These are phyloP conservation scores for Adelosebastes latens DNA, from an alignment of 2,797 vertebrate genomes.

Conservation along the genomic window DNA sequence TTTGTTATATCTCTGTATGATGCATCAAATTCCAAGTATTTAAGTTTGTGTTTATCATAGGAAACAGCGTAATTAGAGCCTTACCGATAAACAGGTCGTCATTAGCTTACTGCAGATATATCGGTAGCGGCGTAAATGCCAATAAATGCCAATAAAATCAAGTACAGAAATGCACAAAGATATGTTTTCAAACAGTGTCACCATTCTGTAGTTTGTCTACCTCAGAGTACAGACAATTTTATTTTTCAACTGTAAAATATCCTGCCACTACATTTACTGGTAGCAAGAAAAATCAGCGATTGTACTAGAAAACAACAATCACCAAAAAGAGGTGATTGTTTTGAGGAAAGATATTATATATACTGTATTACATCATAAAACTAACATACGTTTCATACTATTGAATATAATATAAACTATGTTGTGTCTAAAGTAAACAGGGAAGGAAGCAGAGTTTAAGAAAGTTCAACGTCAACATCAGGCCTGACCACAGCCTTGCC, in stretches of 20 bases:
- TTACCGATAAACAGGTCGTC: accelerated
- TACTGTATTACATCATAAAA: neutral
- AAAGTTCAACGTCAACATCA: slow-evolving; percentile 39
- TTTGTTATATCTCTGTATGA: no score
- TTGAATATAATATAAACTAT: neutral
- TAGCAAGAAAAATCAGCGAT: neutral
- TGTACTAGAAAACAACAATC: neutral
- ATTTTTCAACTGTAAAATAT: no score
- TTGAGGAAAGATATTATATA: neutral
- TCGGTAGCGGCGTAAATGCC: neutral
- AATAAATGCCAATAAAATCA: neutral
- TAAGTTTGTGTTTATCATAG: no score
- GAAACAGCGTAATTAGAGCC: neutral
- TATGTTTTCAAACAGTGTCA: neutral
- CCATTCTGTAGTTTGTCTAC: neutral
- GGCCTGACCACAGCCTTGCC: neutral
- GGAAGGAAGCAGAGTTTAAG: neutral
- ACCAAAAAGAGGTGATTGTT: neutral
- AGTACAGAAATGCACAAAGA: neutral
- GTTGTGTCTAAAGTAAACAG: no score
- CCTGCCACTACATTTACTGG: no score
- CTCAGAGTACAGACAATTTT: no score
- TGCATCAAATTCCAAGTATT: no score
- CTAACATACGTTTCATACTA: neutral
- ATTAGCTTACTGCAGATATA: neutral